Conservation (phyloP, 2,113 vertebrate genomes). For the Girardinichthys multiradiatus region DNA sequence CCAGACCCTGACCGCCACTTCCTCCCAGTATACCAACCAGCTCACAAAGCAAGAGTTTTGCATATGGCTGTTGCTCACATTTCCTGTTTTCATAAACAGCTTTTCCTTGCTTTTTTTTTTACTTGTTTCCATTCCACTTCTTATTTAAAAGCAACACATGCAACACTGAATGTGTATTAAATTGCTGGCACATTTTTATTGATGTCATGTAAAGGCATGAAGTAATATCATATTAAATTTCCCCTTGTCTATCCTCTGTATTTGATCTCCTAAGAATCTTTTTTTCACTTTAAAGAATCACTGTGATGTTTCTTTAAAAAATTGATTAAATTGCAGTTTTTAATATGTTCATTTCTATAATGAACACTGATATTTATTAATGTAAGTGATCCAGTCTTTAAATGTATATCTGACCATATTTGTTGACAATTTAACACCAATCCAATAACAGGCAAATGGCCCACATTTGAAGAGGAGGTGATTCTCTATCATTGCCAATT, state of each 20-base stretch:
- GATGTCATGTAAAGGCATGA: background rate
- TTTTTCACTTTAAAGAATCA: no score
- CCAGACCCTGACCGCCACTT: constrained; percentile 74
- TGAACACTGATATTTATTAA: background rate
- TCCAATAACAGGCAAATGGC: constrained; percentile 21
- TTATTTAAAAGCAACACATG: background rate
- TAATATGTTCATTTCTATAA: background rate
- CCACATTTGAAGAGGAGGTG: constrained; percentile 48
- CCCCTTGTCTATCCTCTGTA: background rate
- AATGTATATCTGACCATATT: constrained; percentile 36
- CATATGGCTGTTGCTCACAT: constrained; percentile 56
- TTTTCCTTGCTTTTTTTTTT: constrained; percentile 19
- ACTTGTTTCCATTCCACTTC: background rate
- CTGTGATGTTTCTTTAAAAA: background rate
- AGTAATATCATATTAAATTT: background rate
- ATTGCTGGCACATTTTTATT: background rate
- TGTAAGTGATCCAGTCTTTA: constrained; percentile 13
- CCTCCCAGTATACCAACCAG: constrained; percentile 54
- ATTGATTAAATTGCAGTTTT: background rate
- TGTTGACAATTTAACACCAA: constrained; percentile 43
- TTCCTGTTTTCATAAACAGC: constrained; percentile 29
- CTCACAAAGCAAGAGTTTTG: constrained; percentile 57
- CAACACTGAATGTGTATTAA: background rate
- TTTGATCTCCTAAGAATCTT: background rate
- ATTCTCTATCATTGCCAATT: constrained; percentile 65